Percentiles rank a stretch among this genome's conserved stretches.
Conservation (phyloP, 2,113 vertebrate species). For the Laticauda laticaudata region DNA sequence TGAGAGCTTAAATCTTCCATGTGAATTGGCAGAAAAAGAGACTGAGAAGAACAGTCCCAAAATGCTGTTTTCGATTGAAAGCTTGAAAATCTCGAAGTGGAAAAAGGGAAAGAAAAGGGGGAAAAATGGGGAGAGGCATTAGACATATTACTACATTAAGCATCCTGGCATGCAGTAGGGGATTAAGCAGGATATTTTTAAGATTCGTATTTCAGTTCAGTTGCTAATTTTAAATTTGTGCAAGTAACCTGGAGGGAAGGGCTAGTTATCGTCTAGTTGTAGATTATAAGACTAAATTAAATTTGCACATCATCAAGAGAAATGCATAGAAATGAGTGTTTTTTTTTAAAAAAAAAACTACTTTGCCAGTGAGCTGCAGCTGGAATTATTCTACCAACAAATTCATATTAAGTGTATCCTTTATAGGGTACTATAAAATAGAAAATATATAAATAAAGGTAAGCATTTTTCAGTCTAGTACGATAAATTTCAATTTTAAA, state of each 20-base stretch:
- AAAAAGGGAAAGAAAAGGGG: slow-evolving; percentile 18
- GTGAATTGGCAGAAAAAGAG: neutral
- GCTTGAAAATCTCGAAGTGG: slow-evolving; percentile 6
- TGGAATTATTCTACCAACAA: slow-evolving; percentile 42
- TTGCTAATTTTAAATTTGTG: slow-evolving; percentile 27
- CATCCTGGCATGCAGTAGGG: rapidly evolving
- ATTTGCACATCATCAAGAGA: slow-evolving; percentile 31
- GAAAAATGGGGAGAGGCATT: neutral
- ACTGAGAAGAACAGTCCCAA: neutral
- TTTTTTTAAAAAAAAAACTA: neutral
- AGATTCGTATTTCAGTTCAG: rapidly evolving
- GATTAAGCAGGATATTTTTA: slow-evolving; percentile 27
- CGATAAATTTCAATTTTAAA: neutral
- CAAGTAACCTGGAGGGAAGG: neutral
- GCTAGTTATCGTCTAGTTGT: slow-evolving; percentile 29
- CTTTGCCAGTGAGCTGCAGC: slow-evolving; percentile 28
- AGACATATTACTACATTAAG: neutral
- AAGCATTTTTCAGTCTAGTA: slow-evolving; percentile 33
- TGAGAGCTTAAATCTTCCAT: slow-evolving; percentile 7
- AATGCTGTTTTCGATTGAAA: slow-evolving; percentile 10
- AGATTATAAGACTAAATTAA: slow-evolving; percentile 32
- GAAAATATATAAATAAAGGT: slow-evolving; percentile 40
- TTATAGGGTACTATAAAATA: slow-evolving; percentile 49
- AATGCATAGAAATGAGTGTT: slow-evolving; percentile 25
- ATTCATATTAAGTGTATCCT: slow-evolving; percentile 55